Percentiles rank a stretch among this genome's conserved stretches.
These are phyloP conservation scores for Enteromius viviparus DNA, from an alignment of 2,797 vertebrate genomes.

Conservation along the genomic window DNA sequence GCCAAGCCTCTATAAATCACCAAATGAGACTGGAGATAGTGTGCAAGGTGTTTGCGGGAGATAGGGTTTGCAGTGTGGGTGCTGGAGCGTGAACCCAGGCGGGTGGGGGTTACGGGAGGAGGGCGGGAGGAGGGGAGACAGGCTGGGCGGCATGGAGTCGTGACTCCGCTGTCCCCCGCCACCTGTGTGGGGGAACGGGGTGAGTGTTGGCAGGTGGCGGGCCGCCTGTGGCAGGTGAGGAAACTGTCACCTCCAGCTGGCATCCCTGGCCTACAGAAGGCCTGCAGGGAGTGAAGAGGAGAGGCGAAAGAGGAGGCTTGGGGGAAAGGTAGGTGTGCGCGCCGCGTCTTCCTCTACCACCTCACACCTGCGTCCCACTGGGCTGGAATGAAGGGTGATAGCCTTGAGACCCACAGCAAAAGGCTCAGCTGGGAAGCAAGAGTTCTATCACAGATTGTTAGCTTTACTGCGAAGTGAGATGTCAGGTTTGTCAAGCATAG, in stretches of 20 bases:
- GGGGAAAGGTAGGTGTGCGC: constrained; percentile 28
- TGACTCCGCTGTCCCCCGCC: constrained; percentile 69
- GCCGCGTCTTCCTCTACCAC: constrained; percentile 20
- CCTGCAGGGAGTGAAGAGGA: constrained; percentile 17
- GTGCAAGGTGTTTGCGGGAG: constrained; percentile 74
- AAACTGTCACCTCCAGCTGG: constrained; percentile 68
- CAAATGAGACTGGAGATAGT: constrained; percentile 66
- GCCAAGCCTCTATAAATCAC: constrained; percentile 68
- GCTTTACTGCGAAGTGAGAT: constrained; percentile 38
- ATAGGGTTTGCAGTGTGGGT: constrained; percentile 70
- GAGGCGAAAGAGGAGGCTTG: not conserved
- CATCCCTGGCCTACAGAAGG: constrained; percentile 49
- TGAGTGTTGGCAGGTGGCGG: constrained; percentile 64
- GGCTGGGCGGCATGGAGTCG: constrained; percentile 60
- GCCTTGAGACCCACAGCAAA: constrained; percentile 47
- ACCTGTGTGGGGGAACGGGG: constrained; percentile 62
- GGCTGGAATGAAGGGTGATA: constrained; percentile 45
- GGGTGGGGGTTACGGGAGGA: constrained; percentile 51
- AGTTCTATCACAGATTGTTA: constrained; percentile 55
- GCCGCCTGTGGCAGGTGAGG: constrained; percentile 64
- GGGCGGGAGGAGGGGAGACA: constrained; percentile 48
- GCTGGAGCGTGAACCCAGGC: constrained; percentile 68
- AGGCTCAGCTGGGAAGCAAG: constrained; percentile 53
- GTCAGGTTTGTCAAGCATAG: constrained; percentile 24
- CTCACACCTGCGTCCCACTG: constrained; percentile 54